Evolutionary conservation across 2,113 vertebrate genomes (phyloP), one percentile per base, ranked within the genome.

Genomic region (Lucifuga dentata): DNA sequence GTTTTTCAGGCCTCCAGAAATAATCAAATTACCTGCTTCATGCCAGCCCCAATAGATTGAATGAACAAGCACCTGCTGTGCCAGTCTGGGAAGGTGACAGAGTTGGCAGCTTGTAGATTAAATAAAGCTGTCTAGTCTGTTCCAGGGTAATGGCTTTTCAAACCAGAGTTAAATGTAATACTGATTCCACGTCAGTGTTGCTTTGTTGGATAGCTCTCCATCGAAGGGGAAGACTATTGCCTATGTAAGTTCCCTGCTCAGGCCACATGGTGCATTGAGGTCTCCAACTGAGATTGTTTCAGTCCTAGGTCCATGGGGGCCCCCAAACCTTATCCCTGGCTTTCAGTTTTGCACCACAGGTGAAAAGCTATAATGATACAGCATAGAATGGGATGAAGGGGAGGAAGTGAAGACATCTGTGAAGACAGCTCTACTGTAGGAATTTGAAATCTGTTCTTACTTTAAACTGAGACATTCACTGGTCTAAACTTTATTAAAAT

Each of bases 91-190:
- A 86, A 68, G 61, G 64, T 60, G 86, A 84, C 77, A 52, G 75
- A 62, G 67, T 81, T 87, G 84, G 88, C 82, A 91, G 87, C 83
- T 86, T 87, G 88, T 61, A 88, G 86, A 88, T 91, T 90, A 89
- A 89, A 91, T 91, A 89, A 89, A 89, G 80, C 85, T 84, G 88
- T 89, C 88, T 89, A 61, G 72, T 90, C 85, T 41, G 65, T 89
- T 86, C 88, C 87, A 88, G 77, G 78, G 77, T 86, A 89, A 88
- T 83, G 83, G 84, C 81, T 84, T 90, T 83, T 81, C 88, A 87
- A 83, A 86, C 72, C 78, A 70, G 36, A 81, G 85, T 82, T 89
- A 88, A 87, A 90, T 86, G 86, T 74, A 81, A 86, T 85, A 84
- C 82, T 88, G 83, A 81, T 86, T 81, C 73, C 16, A 52, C 81